A percentile compares a stretch with the other conserved stretches of the same genome.
Evolutionary conservation across 2,888 invertebrate species (phyloP).

Genomic region (Clanis bilineata): DNA sequence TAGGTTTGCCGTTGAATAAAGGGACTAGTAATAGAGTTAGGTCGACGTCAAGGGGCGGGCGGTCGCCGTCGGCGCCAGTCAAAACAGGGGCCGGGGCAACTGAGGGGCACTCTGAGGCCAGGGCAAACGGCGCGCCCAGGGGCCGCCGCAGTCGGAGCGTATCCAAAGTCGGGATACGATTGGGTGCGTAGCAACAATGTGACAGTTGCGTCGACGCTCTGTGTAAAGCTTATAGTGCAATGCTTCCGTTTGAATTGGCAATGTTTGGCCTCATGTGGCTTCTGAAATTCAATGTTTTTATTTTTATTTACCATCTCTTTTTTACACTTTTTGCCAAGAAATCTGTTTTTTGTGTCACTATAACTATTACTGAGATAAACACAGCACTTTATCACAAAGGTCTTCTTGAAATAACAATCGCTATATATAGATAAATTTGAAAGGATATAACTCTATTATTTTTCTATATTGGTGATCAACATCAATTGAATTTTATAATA

Average conservation of each 20-base stretch:
- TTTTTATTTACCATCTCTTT: slow-evolving; percentile 22
- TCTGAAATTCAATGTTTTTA: slow-evolving; percentile 23
- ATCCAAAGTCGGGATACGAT: slow-evolving; percentile 79
- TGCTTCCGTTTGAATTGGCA: slow-evolving; percentile 26
- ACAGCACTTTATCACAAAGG: background rate
- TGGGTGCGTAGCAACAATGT: slow-evolving; percentile 74
- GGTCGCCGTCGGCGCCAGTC: slow-evolving; percentile 72
- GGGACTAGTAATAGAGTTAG: slow-evolving; percentile 83
- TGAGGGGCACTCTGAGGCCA: slow-evolving; percentile 33
- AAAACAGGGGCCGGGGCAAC: slow-evolving; percentile 51
- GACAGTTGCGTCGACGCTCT: slow-evolving; percentile 79
- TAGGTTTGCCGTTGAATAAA: slow-evolving; percentile 86
- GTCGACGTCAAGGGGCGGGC: slow-evolving; percentile 75
- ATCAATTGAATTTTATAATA: too few species aligned
- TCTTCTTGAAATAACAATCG: background rate
- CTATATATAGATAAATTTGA: too few species aligned
- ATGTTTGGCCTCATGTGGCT: slow-evolving; percentile 37
- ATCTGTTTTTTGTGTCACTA: background rate
- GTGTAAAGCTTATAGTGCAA: slow-evolving; percentile 36
- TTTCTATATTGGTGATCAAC: background rate
- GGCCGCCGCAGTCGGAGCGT: slow-evolving; percentile 76
- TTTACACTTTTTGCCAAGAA: background rate
- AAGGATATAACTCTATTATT: background rate
- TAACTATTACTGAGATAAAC: background rate
- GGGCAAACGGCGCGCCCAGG: slow-evolving; percentile 50